These are phyloP conservation scores for Xiphorhynchus erythropygius DNA, from an alignment of 2,797 vertebrate species.

Conservation along the genomic window DNA sequence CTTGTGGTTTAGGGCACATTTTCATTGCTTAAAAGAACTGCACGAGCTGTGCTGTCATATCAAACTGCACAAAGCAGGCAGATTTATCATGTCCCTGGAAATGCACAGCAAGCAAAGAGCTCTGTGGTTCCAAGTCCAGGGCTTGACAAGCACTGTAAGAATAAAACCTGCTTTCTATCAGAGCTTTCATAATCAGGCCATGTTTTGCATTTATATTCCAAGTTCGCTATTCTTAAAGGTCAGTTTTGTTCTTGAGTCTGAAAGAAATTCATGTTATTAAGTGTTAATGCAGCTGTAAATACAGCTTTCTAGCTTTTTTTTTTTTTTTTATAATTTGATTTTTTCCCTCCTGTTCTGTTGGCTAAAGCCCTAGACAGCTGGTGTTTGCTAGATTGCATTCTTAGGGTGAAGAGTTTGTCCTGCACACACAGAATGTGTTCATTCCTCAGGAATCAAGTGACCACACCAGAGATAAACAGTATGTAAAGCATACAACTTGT, in stretches of 20 bases:
- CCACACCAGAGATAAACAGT: constrained; percentile 69
- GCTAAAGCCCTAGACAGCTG: constrained; percentile 69
- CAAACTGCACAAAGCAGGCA: neutral
- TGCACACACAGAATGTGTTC: constrained; percentile 55
- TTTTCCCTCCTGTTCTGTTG: constrained; percentile 33
- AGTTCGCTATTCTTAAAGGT: constrained; percentile 33
- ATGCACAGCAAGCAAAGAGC: constrained; percentile 6
- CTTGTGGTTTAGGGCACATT: neutral
- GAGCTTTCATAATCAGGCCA: neutral
- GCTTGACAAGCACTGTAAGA: neutral
- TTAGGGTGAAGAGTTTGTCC: constrained; percentile 73
- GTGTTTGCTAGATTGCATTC: constrained; percentile 70
- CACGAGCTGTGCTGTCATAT: neutral
- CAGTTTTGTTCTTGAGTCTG: constrained; percentile 1
- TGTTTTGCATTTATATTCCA: constrained; percentile 23
- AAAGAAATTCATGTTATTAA: constrained; percentile 49
- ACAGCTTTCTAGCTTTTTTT: constrained; percentile 14
- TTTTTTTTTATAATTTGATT: neutral
- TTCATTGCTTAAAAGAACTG: constrained; percentile 26
- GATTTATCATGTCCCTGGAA: constrained; percentile 36
- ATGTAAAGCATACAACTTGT: constrained; percentile 57
- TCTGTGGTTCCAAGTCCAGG: neutral
- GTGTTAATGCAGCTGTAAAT: constrained; percentile 64
- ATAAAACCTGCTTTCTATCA: constrained; percentile 38
- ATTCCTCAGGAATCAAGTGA: constrained; percentile 76